These are phyloP conservation scores for Conchocele bisecta DNA, from an alignment of 2,888 invertebrate genomes.

Conservation along the genomic window DNA sequence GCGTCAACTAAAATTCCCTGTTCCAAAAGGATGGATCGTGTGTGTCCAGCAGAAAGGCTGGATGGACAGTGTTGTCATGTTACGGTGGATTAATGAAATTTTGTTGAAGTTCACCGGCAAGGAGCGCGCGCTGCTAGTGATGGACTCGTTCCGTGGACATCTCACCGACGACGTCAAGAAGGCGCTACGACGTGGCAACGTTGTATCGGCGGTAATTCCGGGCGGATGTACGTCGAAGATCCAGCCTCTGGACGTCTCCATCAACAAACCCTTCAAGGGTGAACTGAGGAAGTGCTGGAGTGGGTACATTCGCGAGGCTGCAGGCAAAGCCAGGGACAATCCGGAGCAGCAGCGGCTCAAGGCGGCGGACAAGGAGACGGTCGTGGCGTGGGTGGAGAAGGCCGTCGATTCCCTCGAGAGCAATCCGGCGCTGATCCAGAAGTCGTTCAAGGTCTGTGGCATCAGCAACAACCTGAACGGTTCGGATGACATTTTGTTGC, in stretches of 20 bases:
- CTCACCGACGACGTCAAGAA: not conserved
- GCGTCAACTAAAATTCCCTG: not conserved
- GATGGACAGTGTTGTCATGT: slow-evolving; percentile 16
- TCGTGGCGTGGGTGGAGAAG: too few species aligned
- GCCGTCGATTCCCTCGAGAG: too few species aligned
- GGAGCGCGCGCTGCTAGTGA: slow-evolving; percentile 9
- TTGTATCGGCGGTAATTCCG: slow-evolving; percentile 10
- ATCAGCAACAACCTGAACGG: too few species aligned
- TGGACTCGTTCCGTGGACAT: slow-evolving; percentile 20
- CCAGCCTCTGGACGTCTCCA: slow-evolving; percentile 16
- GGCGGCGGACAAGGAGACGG: too few species aligned
- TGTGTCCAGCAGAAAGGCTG: slow-evolving; percentile 6
- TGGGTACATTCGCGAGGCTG: not conserved
- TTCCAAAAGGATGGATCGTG: slow-evolving; percentile 12
- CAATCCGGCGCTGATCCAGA: too few species aligned
- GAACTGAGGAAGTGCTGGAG: not conserved
- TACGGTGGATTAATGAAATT: slow-evolving; percentile 13
- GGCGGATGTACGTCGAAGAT: slow-evolving; percentile 16
- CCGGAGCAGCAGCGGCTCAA: too few species aligned
- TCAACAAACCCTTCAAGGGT: slow-evolving; percentile 13
- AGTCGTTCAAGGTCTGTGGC: too few species aligned
- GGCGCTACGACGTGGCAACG: slow-evolving; percentile 5
- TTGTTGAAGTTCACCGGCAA: slow-evolving; percentile 4
- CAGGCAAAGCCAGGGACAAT: not conserved
- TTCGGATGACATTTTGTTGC: too few species aligned